These are phyloP conservation scores for Andrena dorsata DNA, from an alignment of 2,888 invertebrate genomes.

Conservation along the genomic window DNA sequence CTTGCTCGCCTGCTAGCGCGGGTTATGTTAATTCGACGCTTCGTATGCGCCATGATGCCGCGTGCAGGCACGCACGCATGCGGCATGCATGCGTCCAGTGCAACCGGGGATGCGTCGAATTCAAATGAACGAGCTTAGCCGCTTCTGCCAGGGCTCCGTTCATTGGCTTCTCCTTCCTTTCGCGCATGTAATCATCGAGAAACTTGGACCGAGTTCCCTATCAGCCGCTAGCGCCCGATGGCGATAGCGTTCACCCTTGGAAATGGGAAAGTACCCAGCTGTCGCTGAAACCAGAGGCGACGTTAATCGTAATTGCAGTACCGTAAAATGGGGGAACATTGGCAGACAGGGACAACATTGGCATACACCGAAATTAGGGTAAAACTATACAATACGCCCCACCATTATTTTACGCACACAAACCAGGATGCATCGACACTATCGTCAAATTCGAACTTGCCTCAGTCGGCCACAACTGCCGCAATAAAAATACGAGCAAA, in stretches of 20 bases:
- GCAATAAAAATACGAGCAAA: too few species aligned
- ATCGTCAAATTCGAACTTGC: too few species aligned
- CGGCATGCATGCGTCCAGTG: constrained; percentile 67
- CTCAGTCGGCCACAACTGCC: too few species aligned
- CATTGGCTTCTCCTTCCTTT: constrained; percentile 42
- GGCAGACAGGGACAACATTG: too few species aligned
- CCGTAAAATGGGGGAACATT: too few species aligned
- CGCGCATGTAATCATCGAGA: constrained; percentile 26
- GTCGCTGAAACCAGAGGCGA: background rate
- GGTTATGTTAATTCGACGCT: constrained; percentile 75
- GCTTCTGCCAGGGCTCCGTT: constrained; percentile 45
- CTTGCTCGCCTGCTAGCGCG: constrained; percentile 35
- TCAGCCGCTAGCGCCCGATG: background rate
- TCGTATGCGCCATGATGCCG: constrained; percentile 77
- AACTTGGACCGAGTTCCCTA: background rate
- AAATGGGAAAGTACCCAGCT: too few species aligned
- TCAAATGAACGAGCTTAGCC: constrained; percentile 68
- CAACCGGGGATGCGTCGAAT: constrained; percentile 70
- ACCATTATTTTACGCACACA: too few species aligned
- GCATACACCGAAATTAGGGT: too few species aligned
- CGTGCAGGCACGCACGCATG: constrained; percentile 64
- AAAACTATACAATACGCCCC: too few species aligned
- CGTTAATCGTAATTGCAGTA: background rate
- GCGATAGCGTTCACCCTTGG: too few species aligned
- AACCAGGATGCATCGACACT: too few species aligned